phyloP scores from a whole-genome alignment of 2,113 vertebrate genomes.

The Bettongia penicillata region DNA sequence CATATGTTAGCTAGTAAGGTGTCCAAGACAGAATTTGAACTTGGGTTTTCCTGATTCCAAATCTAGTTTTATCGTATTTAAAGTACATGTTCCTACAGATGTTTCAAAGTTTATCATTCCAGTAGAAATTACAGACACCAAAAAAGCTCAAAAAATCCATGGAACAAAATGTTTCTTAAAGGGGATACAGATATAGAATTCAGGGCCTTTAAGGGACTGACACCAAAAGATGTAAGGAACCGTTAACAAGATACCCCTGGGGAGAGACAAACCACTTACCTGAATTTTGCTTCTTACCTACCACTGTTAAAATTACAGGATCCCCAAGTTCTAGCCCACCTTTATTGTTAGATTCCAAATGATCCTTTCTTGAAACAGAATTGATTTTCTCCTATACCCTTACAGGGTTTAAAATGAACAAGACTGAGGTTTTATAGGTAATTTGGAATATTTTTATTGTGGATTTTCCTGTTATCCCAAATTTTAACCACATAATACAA shows the following conservation, averaged over 20 bases:
- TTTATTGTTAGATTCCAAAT: too few species aligned
- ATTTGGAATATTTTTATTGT: neutral
- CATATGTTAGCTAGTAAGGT: neutral
- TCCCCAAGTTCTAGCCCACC: neutral
- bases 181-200: neutral
- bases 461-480: neutral
- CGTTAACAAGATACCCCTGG: neutral
- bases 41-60: too few species aligned
- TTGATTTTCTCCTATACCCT: neutral
- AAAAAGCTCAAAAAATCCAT: neutral
- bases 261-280: neutral
- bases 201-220: neutral
- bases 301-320: neutral
- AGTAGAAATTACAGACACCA: neutral
- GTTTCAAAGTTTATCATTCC: neutral
- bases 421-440: neutral
- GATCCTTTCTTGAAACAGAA: neutral
- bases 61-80: neutral
- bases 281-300: neutral
- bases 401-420: neutral
- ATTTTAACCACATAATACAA: neutral
- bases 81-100: neutral
- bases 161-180: neutral
- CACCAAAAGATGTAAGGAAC: neutral
- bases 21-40: too few species aligned